Base-by-base conservation (phyloP, 1,140 invertebrate genomes). In the Bombus superbus region DNA sequence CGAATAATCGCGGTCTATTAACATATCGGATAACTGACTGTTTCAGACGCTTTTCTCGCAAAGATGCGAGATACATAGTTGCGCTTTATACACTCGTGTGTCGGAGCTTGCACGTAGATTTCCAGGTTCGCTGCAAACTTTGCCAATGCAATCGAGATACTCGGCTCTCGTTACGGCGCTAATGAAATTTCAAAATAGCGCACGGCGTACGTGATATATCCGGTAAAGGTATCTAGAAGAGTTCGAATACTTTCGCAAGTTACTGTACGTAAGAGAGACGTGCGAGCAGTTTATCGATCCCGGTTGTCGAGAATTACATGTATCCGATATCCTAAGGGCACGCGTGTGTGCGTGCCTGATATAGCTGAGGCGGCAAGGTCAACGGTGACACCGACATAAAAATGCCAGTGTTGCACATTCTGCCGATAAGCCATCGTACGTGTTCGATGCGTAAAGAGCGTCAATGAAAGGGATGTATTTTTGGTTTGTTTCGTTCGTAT, bases 401-500 rank as follows among this genome's bases (percentile, higher is more conserved):
- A 88, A 86, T 81, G 87, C 66, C 78, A 69, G 62, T 71, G 77
- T 78, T 64, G 82, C 87, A 75, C 68, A 68, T 80, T 44, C 82
- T 68, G 3, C 77, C 88, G 87, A 89, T 89, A 88, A 88, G 74
- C 87, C 42, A 75, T 86, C 68, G 83, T 81, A 77, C 87, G 59
- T 89, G 83, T 82, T 76, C 42, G 47, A 40, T 57, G 83, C 25
- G 62, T 64, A 22, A 47, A 74, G 13, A 74, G 80, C 28, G 68
- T 62, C 40, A 72, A 81, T 42, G n/a, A 64, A 69, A 35, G 71
- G 40, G 28, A 35, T 40, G 38, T 59, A 73, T 75, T 75, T 75
- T 75, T 42, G 71, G 32, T 74, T 73, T 62, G n/a, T 74, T 62
- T 72, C 62, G 6, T 53, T 25, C 32, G 32, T 38, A 2, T 38